Evolutionary conservation across 64 coral and sea anemone genomes (phyloP).

Genomic region (Dendronephthya gigantea): DNA sequence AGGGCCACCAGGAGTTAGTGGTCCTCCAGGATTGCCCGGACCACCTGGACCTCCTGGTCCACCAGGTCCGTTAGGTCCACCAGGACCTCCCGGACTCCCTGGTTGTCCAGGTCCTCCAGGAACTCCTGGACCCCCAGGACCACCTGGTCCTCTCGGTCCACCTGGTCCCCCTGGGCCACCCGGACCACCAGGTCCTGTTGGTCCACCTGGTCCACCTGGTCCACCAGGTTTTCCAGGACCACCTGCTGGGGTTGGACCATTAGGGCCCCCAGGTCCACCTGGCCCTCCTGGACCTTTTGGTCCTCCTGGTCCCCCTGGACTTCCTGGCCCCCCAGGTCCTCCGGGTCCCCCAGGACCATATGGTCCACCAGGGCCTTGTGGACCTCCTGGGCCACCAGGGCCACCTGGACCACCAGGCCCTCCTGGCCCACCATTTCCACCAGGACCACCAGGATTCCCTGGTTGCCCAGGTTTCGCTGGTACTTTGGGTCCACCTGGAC

Average conservation of each 20-base stretch:
- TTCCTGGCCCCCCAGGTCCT: conserved; percentile 46
- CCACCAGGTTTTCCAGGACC: conserved; percentile 63
- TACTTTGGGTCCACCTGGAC: conserved; percentile 23
- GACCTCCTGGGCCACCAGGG: conserved; percentile 25
- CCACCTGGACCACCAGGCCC: conserved; percentile 12
- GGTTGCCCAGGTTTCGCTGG: conserved; percentile 8
- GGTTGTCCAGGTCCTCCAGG: not conserved
- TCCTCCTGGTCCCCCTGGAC: conserved; percentile 32
- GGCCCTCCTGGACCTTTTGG: not conserved
- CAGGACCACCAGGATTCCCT: not conserved
- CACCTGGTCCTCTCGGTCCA: conserved; percentile 39
- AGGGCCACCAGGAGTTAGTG: not conserved
- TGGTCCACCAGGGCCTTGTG: conserved; percentile 33
- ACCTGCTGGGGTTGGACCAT: conserved; percentile 59
- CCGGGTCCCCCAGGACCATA: conserved; percentile 57
- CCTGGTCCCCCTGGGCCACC: conserved; percentile 52
- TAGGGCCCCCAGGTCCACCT: not conserved
- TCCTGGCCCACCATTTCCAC: not conserved
- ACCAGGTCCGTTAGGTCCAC: conserved; percentile 34
- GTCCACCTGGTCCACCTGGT: conserved; percentile 51
- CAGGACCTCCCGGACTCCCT: not conserved
- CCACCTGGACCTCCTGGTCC: conserved; percentile 47
- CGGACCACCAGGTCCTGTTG: conserved; percentile 46
- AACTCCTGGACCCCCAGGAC: conserved; percentile 40
- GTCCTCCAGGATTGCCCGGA: conserved; percentile 11